Evolutionary conservation across 1,140 invertebrate species (phyloP).

Genomic region (Drosophila ambigua): DNA sequence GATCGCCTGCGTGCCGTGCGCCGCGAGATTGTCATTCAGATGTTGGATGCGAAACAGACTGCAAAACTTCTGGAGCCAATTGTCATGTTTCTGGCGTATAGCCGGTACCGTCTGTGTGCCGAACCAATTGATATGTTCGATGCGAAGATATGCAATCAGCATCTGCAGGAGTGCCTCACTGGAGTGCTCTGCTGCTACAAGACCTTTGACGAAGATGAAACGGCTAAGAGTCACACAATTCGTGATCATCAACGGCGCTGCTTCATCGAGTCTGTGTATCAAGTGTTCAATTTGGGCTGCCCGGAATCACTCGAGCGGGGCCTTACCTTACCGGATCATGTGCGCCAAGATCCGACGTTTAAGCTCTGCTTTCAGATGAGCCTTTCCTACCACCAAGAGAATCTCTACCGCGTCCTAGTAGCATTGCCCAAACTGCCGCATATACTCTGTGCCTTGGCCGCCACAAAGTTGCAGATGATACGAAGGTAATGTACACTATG

Average conservation of each 20-base stretch:
- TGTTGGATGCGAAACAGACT: constrained; percentile 84
- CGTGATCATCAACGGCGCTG: constrained; percentile 50
- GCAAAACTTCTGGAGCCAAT: constrained; percentile 88
- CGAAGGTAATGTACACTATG: constrained; percentile 83
- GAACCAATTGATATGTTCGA: constrained; percentile 85
- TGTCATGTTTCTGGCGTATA: constrained; percentile 88
- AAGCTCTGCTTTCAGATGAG: constrained; percentile 83
- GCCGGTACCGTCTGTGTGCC: constrained; percentile 87
- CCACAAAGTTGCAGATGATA: constrained; percentile 84
- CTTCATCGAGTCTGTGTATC: constrained; percentile 85
- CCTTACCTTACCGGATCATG: constrained; percentile 64
- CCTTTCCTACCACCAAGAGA: constrained; percentile 84
- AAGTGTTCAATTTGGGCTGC: constrained; percentile 85
- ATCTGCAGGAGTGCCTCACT: constrained; percentile 86
- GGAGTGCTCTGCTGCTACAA: constrained; percentile 86
- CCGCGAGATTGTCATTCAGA: constrained; percentile 91
- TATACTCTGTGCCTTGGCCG: constrained; percentile 83
- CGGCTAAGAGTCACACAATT: constrained; percentile 23
- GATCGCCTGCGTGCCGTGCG: constrained; percentile 90
- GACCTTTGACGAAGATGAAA: constrained; percentile 71
- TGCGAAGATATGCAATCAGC: constrained; percentile 86
- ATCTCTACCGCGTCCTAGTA: constrained; percentile 84
- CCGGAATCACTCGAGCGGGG: constrained; percentile 83
- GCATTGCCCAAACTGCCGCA: constrained; percentile 84
- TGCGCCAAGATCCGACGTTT: constrained; percentile 50